Evolutionary conservation across 2,888 invertebrate species (phyloP).

Genomic region (Eucera pruinosa): DNA sequence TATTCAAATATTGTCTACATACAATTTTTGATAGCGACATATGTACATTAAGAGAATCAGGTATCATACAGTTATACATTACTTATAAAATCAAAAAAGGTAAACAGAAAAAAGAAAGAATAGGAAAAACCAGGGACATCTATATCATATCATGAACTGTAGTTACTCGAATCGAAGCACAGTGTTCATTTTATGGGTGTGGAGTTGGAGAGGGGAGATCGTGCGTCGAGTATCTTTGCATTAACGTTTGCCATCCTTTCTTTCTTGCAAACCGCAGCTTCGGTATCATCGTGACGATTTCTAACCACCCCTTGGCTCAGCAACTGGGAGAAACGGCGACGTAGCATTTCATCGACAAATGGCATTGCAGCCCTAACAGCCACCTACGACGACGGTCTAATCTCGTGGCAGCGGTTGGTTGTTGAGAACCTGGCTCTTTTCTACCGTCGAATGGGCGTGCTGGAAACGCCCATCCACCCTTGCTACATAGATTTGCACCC

Average conservation of each 20-base stretch:
- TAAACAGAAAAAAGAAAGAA: neutral
- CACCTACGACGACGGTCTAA: constrained; percentile 51
- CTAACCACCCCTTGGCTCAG: neutral
- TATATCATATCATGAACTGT: neutral
- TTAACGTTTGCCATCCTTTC: constrained; percentile 55
- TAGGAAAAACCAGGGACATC: neutral
- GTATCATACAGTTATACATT: too few relatives aligned
- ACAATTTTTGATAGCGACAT: neutral
- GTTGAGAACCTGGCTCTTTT: constrained; percentile 29
- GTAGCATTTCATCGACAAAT: constrained; percentile 45
- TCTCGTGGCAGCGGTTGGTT: constrained; percentile 61
- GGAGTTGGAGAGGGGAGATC: neutral
- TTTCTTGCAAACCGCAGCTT: constrained; percentile 28
- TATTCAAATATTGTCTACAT: neutral
- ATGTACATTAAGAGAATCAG: too few relatives aligned
- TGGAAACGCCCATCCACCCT: constrained; percentile 71
- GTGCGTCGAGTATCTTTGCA: constrained; percentile 31
- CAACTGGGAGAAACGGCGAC: constrained; percentile 22
- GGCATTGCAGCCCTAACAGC: constrained; percentile 33
- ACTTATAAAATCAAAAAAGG: neutral
- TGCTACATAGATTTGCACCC: constrained; percentile 56
- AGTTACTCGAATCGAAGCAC: constrained; percentile 21
- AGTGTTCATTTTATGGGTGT: constrained; percentile 24
- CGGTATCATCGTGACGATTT: constrained; percentile 40
- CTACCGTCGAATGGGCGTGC: constrained; percentile 66